Evolutionary conservation across 2,797 vertebrate species (phyloP).

Genomic region (Pelobates cultripes): DNA sequence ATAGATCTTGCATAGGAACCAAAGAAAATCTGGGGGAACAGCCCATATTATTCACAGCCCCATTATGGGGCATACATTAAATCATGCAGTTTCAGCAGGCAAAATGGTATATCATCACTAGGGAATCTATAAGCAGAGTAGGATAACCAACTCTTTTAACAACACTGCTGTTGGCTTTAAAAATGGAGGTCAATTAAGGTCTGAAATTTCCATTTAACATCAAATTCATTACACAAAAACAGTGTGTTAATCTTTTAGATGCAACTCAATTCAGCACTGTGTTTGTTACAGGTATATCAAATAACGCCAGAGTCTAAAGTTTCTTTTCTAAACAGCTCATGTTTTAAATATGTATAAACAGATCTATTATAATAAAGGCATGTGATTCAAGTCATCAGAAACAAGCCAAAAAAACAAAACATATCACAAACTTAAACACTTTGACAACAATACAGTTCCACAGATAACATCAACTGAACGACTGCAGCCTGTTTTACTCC

Average conservation of each 20-base stretch:
- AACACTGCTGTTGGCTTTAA: too few relatives aligned
- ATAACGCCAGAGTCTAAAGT: conserved; percentile 11
- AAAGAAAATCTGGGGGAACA: too few relatives aligned
- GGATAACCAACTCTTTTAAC: too few relatives aligned
- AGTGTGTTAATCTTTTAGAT: neutral
- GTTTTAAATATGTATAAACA: conserved; percentile 30
- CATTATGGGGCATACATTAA: too few relatives aligned
- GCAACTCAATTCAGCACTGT: conserved; percentile 11
- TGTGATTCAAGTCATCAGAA: conserved; percentile 5
- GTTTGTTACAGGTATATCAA: conserved; percentile 35
- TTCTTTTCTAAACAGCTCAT: conserved; percentile 27
- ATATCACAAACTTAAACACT: neutral
- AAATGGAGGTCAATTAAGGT: too few relatives aligned
- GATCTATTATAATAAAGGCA: neutral
- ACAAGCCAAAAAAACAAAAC: neutral
- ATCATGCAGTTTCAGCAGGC: too few relatives aligned
- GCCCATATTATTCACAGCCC: too few relatives aligned
- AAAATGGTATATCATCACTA: too few relatives aligned
- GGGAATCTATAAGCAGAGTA: too few relatives aligned
- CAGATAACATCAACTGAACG: too few relatives aligned
- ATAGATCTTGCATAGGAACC: too few relatives aligned
- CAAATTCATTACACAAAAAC: neutral
- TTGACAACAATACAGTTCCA: neutral
- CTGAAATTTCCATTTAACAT: too few relatives aligned
- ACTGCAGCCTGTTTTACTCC: neutral